Evolutionary conservation across 1,140 invertebrate genomes (phyloP), one percentile per base, ranked within the genome.

Genomic region (Pogonomyrmex barbatus): DNA sequence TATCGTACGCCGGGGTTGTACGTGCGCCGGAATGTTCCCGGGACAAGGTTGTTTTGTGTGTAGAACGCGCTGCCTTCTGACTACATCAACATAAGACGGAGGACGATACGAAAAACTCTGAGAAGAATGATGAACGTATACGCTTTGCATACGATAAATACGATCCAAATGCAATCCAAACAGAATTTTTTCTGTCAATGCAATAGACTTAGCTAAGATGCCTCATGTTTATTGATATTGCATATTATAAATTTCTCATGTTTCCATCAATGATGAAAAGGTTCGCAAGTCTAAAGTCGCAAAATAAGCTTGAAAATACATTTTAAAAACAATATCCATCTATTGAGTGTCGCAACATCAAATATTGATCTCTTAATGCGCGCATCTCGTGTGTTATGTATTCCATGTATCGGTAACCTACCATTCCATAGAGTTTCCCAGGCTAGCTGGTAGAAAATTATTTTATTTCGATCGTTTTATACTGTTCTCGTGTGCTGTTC

Each of bases 291-390:
- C 2, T 60, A 12, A 47, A 82, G 33, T 30, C 42, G 54, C 68
- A 30, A 75, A 60, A 75, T 73, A 60, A 70, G 45, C 68, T 42
- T 3, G 54, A 45, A 68, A 68, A 39, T 42, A 70, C 10, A 36
- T 81, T 81, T 70, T 52, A 30, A 50, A 47, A 70, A 42, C 65
- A 70, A 60, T 70, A 52, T 70, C 39, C 47, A 42, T 42, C 70
- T 56, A 81, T 81, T 52, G 65, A 81, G 70, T 6, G 39, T n/a
- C 14, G 50, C 24, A 63, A 14, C 33, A 70, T 81, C 24, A 45
- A 81, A 81, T 70, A 81, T 81, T 70, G 47, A 81, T 33, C 65
- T 81, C 65, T 58, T 70, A 70, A 81, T 70, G 33, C 76, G 17
- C 39, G 47, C 56, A 30, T 70, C 65, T 56, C 63, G 50, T 70